Evolutionary conservation across 1,140 invertebrate genomes (phyloP), one percentile per base, ranked within the genome.

Genomic region (Zophobas atratus): DNA sequence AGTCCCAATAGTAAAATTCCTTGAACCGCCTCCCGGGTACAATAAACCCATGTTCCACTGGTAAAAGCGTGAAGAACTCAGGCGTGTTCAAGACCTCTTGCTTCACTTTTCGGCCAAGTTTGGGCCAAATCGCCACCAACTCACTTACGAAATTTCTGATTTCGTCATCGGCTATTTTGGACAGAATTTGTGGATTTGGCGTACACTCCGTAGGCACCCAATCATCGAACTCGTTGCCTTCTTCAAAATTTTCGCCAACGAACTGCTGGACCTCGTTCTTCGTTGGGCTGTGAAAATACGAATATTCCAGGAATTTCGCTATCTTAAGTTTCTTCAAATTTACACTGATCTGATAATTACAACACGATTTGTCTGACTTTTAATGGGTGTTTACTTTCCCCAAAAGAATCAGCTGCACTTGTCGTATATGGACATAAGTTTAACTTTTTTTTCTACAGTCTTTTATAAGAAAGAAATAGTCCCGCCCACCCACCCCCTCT

Each of bases 1-100:
- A 94, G 84, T 97, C 95, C 95, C 96, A 97, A 83, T 97, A 97
- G 84, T 97, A 97, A 55, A 94, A 88, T 83, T 95, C 94, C 85
- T 92, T 93, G 84, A 97, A 98, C 74, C 96, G 88, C 2, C 96
- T 96, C 3, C 96, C 96, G 1, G 96, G 96, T 43, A 97, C 91
- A n/a, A 97, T 91, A 79, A 96, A 94, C 39, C 93, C 92, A 82
- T 97, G 91, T 0, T 93, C 90, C 1, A 96, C 90, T 72, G 93
- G 93, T 73, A 97, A 91, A 70, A 95, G 88, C 77, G 94, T 95
- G 80, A 92, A 92, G n/a, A 87, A 87, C n/a, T 92, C 89, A 0
- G 91, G 91, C 82, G 93, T 82, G 1, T 86, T 70, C 0, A 84
- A 75, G 0, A 96, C 93, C 72, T 93, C 90, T 0, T 87, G 79